Conservation (phyloP, 2,888 invertebrate species). For the Cremastinae sp. region DNA sequence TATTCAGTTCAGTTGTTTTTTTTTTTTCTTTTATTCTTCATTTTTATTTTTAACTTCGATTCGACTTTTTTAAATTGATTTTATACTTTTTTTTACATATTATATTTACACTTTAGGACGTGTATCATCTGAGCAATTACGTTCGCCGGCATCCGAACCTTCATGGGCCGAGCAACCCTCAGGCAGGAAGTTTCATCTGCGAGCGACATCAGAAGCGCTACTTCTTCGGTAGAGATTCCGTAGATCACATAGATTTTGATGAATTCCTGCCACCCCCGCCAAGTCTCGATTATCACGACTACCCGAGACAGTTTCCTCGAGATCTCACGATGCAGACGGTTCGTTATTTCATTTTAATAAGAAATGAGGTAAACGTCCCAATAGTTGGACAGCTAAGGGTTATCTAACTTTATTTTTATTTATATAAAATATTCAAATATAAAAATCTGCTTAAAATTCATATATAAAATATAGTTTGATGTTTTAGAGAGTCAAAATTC, state of each 20-base stretch:
- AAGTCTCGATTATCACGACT: constrained; percentile 82
- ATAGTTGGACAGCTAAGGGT: too few relatives aligned
- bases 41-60: too few relatives aligned
- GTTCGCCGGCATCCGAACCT: constrained; percentile 68
- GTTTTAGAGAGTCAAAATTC: too few relatives aligned
- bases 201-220: constrained; percentile 83
- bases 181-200: constrained; percentile 74
- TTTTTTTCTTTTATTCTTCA: background rate
- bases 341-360: constrained; percentile 45
- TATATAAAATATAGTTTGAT: too few relatives aligned
- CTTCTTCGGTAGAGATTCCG: constrained; percentile 84
- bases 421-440: too few relatives aligned
- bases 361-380: too few relatives aligned
- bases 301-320: constrained; percentile 81
- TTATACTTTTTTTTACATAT: too few relatives aligned
- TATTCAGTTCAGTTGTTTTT: background rate
- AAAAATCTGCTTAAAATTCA: too few relatives aligned
- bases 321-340: constrained; percentile 87
- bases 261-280: constrained; percentile 86
- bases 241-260: constrained; percentile 84
- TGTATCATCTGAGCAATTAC: constrained; percentile 75
- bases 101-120: constrained; percentile 67
- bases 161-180: constrained; percentile 65
- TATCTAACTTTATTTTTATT: too few relatives aligned
- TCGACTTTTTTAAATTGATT: background rate